Percentiles rank a stretch among this genome's conserved stretches.
Evolutionary conservation across 2,888 invertebrate genomes (phyloP).

Genomic region (Andrena flavipes): DNA sequence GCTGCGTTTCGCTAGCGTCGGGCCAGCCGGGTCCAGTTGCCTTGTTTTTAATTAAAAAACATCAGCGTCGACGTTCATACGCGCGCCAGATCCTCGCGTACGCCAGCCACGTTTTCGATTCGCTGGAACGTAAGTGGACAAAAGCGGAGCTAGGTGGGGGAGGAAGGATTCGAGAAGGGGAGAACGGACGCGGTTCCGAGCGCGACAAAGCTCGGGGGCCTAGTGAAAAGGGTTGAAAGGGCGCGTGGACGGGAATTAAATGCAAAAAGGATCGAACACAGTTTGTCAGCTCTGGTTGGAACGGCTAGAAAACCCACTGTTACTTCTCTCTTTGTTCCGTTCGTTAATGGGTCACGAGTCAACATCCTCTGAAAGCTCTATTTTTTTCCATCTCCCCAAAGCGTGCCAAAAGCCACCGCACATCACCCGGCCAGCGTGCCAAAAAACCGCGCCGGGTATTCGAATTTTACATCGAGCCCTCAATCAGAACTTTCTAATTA

Average conservation of each 20-base stretch:
- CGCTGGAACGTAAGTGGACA: not conserved
- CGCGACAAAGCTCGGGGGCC: not conserved
- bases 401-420: not conserved
- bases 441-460: not conserved
- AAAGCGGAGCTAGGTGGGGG: not conserved
- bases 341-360: no score
- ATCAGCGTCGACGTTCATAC: constrained; percentile 48
- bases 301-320: no score
- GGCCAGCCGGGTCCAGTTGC: constrained; percentile 8
- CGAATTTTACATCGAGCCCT: not conserved
- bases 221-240: not conserved
- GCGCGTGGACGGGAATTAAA: not conserved
- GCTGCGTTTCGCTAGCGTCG: constrained; percentile 52
- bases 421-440: not conserved
- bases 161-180: not conserved
- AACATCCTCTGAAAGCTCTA: no score
- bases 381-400: no score
- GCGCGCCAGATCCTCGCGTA: constrained; percentile 1
- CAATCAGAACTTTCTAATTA: not conserved
- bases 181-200: not conserved
- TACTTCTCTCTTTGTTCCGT: no score
- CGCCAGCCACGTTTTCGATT: constrained; percentile 21
- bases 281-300: not conserved
- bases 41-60: constrained; percentile 73
- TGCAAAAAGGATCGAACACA: not conserved